Percentiles rank a stretch among this genome's conserved stretches.
These are phyloP conservation scores for Cebus imitator DNA, from an alignment of 2,113 vertebrate species.

Conservation along the genomic window DNA sequence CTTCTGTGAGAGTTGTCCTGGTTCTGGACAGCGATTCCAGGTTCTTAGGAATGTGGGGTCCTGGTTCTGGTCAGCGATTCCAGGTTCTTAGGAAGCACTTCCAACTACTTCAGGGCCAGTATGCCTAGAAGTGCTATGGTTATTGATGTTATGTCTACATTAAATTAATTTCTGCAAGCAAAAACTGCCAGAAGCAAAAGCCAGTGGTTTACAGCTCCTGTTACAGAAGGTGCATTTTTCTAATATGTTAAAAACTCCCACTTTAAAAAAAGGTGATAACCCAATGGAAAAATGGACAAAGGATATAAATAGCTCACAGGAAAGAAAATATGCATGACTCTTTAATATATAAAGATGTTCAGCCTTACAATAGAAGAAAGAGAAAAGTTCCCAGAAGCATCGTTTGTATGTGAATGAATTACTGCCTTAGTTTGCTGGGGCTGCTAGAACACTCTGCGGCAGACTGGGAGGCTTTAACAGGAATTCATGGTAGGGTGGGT, in stretches of 20 bases:
- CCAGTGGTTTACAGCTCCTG: background rate
- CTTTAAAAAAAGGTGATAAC: background rate
- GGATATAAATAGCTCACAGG: background rate
- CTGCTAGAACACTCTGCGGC: background rate
- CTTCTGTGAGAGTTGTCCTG: background rate
- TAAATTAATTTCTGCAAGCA: background rate
- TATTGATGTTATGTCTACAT: background rate
- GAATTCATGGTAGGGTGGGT: background rate
- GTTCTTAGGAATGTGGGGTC: background rate
- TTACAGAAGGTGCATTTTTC: background rate
- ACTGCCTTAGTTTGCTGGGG: background rate
- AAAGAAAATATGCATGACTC: fast-evolving
- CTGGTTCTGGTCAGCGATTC: background rate
- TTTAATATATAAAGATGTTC: background rate
- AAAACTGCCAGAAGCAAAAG: background rate
- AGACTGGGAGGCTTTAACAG: background rate
- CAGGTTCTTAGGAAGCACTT: background rate
- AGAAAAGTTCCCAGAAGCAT: background rate
- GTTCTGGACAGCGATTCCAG: background rate
- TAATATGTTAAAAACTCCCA: background rate
- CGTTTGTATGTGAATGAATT: background rate
- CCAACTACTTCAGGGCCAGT: background rate
- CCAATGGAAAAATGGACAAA: background rate
- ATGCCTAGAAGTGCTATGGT: fast-evolving
- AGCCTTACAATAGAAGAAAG: background rate